phyloP scores from a whole-genome alignment of 2,113 vertebrate genomes.

The Heterocephalus glaber region DNA sequence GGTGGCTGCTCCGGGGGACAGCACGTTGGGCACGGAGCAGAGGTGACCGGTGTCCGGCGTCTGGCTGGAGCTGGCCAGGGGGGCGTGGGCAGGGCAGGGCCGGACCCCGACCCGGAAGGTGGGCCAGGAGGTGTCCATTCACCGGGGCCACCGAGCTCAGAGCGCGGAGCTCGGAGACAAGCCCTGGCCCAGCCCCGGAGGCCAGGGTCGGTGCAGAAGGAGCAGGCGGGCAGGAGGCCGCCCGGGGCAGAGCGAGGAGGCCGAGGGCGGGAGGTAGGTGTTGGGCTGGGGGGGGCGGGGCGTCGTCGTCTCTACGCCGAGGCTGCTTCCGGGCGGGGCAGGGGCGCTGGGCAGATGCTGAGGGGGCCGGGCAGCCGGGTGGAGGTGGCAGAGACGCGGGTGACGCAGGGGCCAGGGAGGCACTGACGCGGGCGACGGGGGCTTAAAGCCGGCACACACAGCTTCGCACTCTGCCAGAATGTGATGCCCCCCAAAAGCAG shows the following conservation, averaged over 20 bases:
- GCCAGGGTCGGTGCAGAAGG: too few relatives aligned
- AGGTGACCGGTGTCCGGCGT: neutral
- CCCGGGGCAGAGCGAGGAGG: too few relatives aligned
- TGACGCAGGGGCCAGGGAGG: slow-evolving; percentile 72
- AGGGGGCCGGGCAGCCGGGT: slow-evolving; percentile 47
- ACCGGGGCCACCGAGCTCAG: neutral
- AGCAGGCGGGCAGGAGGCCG: too few relatives aligned
- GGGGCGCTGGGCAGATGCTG: neutral
- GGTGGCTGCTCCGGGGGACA: neutral
- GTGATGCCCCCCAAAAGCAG: slow-evolving; percentile 82
- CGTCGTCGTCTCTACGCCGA: too few relatives aligned
- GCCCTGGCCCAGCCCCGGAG: too few relatives aligned
- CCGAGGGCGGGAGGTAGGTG: too few relatives aligned
- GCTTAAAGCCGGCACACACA: slow-evolving; percentile 58
- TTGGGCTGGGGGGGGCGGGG: too few relatives aligned
- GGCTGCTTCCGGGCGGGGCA: too few relatives aligned
- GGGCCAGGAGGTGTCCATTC: slow-evolving; percentile 27
- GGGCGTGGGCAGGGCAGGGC: neutral
- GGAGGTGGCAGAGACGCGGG: slow-evolving; percentile 45
- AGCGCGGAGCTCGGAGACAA: too few relatives aligned
- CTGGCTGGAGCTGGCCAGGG: neutral
- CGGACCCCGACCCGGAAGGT: neutral
- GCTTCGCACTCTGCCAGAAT: slow-evolving; percentile 80
- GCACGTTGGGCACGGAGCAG: neutral
- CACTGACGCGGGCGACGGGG: slow-evolving; percentile 55